A percentile compares a stretch with the other conserved stretches of the same genome.
These are phyloP conservation scores for Lateolabrax maculatus DNA, from an alignment of 2,797 vertebrate genomes.

Conservation along the genomic window DNA sequence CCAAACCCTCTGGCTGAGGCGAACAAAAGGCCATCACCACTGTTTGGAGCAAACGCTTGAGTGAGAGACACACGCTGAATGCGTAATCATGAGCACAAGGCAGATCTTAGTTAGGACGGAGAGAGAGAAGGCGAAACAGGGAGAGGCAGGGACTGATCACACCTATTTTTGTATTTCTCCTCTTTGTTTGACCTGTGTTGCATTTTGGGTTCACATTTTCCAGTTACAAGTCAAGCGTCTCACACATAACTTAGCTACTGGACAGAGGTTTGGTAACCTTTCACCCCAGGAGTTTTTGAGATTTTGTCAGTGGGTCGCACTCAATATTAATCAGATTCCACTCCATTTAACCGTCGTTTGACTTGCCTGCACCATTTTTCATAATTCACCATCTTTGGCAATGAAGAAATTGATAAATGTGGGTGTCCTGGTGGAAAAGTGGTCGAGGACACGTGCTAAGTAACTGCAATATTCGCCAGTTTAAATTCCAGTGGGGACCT, in stretches of 20 bases:
- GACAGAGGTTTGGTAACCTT: neutral
- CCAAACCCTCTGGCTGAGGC: conserved; percentile 57
- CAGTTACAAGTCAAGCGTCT: conserved; percentile 26
- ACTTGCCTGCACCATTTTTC: neutral
- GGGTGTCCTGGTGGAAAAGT: neutral
- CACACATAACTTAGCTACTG: neutral
- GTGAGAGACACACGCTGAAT: conserved; percentile 63
- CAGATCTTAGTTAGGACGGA: conserved; percentile 19
- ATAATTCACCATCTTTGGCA: neutral
- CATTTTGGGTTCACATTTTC: conserved; percentile 39
- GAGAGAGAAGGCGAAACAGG: neutral
- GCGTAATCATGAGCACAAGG: conserved; percentile 48
- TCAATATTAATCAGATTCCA: conserved; percentile 15
- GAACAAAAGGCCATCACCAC: conserved; percentile 73
- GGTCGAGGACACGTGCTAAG: neutral
- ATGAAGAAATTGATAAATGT: neutral
- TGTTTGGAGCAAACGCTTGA: conserved; percentile 61
- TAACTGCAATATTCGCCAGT: neutral
- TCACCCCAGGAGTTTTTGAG: neutral
- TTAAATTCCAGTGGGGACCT: neutral
- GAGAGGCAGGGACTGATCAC: conserved; percentile 9
- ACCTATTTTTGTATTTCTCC: neutral
- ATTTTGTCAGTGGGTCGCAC: conserved; percentile 8
- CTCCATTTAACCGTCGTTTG: neutral
- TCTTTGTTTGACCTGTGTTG: conserved; percentile 10